Evolutionary conservation across 2,113 vertebrate genomes (phyloP), one percentile per base, ranked within the genome.

Genomic region (Anhinga rufa): DNA sequence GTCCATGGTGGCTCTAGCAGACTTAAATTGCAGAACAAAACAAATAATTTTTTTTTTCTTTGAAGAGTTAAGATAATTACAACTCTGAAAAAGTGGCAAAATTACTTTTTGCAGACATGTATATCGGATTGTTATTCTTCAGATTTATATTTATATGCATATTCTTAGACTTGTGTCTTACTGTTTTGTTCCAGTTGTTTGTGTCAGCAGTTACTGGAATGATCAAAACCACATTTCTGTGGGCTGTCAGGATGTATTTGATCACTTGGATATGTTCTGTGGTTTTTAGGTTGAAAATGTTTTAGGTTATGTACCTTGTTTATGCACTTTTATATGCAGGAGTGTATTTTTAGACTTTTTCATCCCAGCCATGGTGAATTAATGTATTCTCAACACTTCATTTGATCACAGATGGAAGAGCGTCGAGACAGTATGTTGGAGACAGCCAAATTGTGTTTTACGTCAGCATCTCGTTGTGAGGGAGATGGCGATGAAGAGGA

Each of bases 401-500:
- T 80, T 75, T 34, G 8, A 2, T 95, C 97, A 5, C 97, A 99
- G 99, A 99, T 99, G 99, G 99, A 98, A 78, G 98, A 99, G 86
- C 98, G 99, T 72, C 98, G 98, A 34, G 98, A 99, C 93, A 98
- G 99, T 76, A 99, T 99, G 99, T 91, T 99, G 93, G 99, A 99
- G 97, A 99, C 99, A 0, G 98, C 99, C 42, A 97, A 98, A 38
- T 97, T 98, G 95, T 99, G 99, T 93, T 99, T 99, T 94, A 98
- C 98, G 2, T 98, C 99, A 0, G 99, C 99, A 0, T 98, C 99
- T 10, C 98, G 95, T 72, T 99, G 99, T 25, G 99, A 99, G 95
- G 99, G 99, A 1, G 99, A 99, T 3, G 99, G 99, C 0, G 99
- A 99, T 4, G 99, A 99, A 92, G 99, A 99, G 92, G 99, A 99